These are phyloP conservation scores for Anneissia japonica DNA, from an alignment of 35 echinoderm and acorn worm species.

Conservation along the genomic window DNA sequence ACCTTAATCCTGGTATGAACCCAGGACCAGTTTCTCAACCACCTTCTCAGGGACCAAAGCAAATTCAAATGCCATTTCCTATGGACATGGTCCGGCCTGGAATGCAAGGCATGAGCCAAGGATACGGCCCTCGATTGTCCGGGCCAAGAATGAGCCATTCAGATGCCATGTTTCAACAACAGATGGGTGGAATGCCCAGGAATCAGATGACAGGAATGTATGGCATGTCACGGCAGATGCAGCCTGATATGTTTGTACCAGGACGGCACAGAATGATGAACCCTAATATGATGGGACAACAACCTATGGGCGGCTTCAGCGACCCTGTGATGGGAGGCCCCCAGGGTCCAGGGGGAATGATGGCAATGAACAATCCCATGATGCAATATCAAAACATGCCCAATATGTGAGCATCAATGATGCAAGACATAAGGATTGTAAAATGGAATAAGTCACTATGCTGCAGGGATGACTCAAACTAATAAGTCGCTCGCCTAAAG, in stretches of 20 bases:
- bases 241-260: neutral
- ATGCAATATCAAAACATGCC: neutral
- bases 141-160: neutral
- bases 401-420: neutral
- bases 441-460: neutral
- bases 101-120: neutral
- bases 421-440: neutral
- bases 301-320: neutral
- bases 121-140: neutral
- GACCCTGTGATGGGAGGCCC: neutral
- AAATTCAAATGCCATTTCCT: constrained; percentile 95
- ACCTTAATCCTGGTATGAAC: constrained; percentile 53
- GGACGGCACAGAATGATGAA: neutral
- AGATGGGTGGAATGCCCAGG: neutral
- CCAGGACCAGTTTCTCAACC: constrained; percentile 27
- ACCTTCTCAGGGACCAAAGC: constrained; percentile 67
- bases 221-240: neutral
- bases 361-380: neutral
- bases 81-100: constrained; percentile 63
- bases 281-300: neutral
- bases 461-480: neutral
- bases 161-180: neutral
- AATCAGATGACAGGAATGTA: neutral
- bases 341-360: neutral
- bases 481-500: neutral